These are phyloP conservation scores for Urocolius indicus DNA, from an alignment of 2,113 vertebrate genomes.

Conservation along the genomic window DNA sequence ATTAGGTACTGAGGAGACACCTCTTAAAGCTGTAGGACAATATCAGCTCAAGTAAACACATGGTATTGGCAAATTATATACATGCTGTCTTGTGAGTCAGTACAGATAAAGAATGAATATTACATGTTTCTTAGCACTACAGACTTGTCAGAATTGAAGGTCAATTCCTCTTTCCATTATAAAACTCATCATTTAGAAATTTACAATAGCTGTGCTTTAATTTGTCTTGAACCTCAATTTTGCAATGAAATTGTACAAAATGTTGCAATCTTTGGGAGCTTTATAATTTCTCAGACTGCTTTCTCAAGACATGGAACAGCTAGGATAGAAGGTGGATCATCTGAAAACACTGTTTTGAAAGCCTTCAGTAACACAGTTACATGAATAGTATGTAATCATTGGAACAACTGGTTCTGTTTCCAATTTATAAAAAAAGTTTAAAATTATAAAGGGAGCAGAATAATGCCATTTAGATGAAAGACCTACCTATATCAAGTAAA, in stretches of 20 bases:
- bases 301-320: background rate
- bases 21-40: background rate
- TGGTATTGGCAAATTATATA: background rate
- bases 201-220: background rate
- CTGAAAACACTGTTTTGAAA: background rate
- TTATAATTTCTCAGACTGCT: background rate
- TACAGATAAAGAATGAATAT: background rate
- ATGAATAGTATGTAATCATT: background rate
- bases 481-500: background rate
- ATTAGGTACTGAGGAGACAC: background rate
- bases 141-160: background rate
- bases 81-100: background rate
- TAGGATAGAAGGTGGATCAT: background rate
- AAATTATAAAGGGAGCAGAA: background rate
- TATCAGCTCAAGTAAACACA: background rate
- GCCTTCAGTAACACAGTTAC: background rate
- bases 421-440: background rate
- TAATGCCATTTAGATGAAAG: constrained; percentile 43
- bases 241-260: background rate
- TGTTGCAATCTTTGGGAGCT: background rate
- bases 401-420: background rate
- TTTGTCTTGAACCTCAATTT: background rate
- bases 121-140: background rate
- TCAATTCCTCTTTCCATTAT: background rate
- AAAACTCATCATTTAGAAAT: background rate